phyloP scores from a whole-genome alignment of 2,888 invertebrate genomes.

The Limenitis camilla region DNA sequence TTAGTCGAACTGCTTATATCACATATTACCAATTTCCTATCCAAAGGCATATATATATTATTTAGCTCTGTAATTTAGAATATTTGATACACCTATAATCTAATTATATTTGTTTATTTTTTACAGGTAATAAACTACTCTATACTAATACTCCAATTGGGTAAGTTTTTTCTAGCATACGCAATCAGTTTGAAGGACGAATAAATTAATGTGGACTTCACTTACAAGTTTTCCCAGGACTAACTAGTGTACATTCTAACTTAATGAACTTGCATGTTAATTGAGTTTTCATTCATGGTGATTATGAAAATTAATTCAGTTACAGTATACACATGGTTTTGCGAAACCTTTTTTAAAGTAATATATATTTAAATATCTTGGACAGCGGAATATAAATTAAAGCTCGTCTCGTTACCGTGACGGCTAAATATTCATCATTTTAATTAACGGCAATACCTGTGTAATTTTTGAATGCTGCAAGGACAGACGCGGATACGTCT shows the following conservation, averaged over 20 bases:
- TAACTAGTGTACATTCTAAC: conserved; percentile 23
- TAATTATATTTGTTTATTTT: too few relatives aligned
- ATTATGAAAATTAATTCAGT: conserved; percentile 20
- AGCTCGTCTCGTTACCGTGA: conserved; percentile 3
- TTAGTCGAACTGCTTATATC: background rate
- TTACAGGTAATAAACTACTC: too few relatives aligned
- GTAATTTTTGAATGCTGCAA: conserved; percentile 17
- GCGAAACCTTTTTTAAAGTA: background rate
- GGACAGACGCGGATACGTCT: conserved; percentile 32
- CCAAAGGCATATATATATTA: background rate
- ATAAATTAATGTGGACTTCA: background rate
- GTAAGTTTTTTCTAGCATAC: too few relatives aligned
- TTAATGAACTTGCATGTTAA: conserved; percentile 45
- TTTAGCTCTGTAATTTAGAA: too few relatives aligned
- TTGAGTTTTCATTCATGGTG: conserved; percentile 17
- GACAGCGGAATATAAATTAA: background rate
- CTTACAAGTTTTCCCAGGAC: conserved; percentile 13
- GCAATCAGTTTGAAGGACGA: too few relatives aligned
- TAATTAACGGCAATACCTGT: conserved; percentile 21
- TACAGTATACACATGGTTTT: background rate
- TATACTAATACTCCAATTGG: too few relatives aligned
- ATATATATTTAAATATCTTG: background rate
- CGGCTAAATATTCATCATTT: conserved; percentile 20
- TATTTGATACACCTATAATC: too few relatives aligned
- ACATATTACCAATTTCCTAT: background rate